Evolutionary conservation across 2,888 invertebrate species (phyloP), one percentile per base, ranked within the genome.

Genomic region (Daptonema setosum): DNA sequence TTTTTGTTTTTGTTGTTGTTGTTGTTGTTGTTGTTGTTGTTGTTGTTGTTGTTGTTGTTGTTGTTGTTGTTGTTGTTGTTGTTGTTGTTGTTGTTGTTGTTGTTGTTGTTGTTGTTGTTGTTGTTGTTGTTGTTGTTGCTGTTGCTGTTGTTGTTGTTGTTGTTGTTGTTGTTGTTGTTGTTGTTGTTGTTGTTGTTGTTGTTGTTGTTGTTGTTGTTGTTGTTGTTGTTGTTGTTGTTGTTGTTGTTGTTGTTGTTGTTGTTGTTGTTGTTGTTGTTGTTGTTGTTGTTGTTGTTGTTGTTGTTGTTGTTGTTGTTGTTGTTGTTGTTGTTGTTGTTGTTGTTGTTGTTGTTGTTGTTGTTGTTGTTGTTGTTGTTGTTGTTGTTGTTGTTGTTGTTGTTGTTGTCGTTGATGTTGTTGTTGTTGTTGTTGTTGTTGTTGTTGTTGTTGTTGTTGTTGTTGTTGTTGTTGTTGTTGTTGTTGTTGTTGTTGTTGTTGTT

Each of bases 321-420:
- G 50, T 50, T 50, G 50, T 50, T 50, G 50, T 50, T 50, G 50
- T 50, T 50, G 50, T 50, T 50, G 50, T 26, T 50, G 50, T 50
- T 50, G 50, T 50, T 50, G 50, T 26, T 50, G 50, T 26, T 50
- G 50, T 26, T 50, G 50, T 50, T 50, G 50, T 50, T 50, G 50
- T 50, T 50, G 50, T 50, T 50, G 50, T 50, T 50, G 50, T 50
- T 50, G 50, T 50, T 50, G 50, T 50, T 50, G 50, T 50, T 50
- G 50, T 26, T 50, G 50, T 50, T n/a, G n/a, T n/a, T n/a, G n/a
- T n/a, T n/a, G n/a, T n/a, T n/a, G n/a, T n/a, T n/a, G n/a, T n/a
- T n/a, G n/a, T n/a, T n/a, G n/a, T n/a, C n/a, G n/a, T n/a, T n/a
- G n/a, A n/a, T n/a, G n/a, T n/a, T n/a, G n/a, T n/a, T n/a, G n/a